These are phyloP conservation scores for Bombus terrestris DNA, from an alignment of 1,140 invertebrate species.

Conservation along the genomic window DNA sequence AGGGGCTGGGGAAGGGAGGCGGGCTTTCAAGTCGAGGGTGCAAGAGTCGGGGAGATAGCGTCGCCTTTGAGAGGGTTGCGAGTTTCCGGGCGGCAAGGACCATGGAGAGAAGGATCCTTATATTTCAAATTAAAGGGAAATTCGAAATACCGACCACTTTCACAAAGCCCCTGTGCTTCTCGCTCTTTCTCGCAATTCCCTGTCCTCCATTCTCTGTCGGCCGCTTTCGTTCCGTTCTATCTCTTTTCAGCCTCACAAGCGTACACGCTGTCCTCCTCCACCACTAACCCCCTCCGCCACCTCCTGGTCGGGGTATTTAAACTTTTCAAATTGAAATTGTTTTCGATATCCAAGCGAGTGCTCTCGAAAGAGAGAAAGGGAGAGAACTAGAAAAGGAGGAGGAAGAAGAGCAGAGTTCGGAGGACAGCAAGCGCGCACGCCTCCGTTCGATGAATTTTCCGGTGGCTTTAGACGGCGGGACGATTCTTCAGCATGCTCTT, in stretches of 20 bases:
- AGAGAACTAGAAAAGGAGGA: not conserved
- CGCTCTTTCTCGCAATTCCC: slow-evolving; percentile 43
- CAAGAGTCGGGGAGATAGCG: slow-evolving; percentile 56
- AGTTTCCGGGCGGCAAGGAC: slow-evolving; percentile 56
- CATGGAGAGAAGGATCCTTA: slow-evolving; percentile 68
- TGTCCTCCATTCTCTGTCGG: slow-evolving; percentile 44
- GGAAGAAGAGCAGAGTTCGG: not conserved
- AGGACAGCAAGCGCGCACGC: not conserved
- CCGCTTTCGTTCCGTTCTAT: slow-evolving; percentile 38
- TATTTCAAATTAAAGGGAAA: slow-evolving; percentile 78
- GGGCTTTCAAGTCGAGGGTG: slow-evolving; percentile 46
- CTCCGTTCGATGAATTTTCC: slow-evolving; percentile 40
- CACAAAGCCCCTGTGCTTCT: slow-evolving; percentile 63
- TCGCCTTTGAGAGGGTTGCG: slow-evolving; percentile 63
- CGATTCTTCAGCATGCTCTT: slow-evolving; percentile 28
- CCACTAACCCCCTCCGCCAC: not conserved
- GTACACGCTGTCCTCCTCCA: slow-evolving; percentile 28
- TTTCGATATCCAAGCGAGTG: slow-evolving; percentile 75
- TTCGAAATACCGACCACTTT: slow-evolving; percentile 74
- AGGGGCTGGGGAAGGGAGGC: not conserved
- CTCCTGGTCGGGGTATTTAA: slow-evolving; percentile 66
- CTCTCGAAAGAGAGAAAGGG: slow-evolving; percentile 55
- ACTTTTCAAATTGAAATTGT: slow-evolving; percentile 80
- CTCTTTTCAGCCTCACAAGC: slow-evolving; percentile 44
- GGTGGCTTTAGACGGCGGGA: slow-evolving; percentile 1